These are phyloP conservation scores for Microplitis mediator DNA, from an alignment of 1,140 invertebrate genomes.

Conservation along the genomic window DNA sequence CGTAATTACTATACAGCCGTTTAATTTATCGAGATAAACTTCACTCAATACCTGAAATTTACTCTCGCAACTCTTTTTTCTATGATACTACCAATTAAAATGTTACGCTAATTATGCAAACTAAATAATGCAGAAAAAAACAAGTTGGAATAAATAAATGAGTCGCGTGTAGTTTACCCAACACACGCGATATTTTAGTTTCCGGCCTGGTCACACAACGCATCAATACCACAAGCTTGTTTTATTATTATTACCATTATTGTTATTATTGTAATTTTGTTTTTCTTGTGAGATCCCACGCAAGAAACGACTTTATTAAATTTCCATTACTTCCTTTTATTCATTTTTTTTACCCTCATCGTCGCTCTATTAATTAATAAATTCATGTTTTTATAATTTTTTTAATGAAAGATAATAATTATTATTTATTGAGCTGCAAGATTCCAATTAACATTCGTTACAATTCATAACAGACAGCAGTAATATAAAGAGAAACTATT, in stretches of 20 bases:
- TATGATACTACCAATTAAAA: conserved; percentile 26
- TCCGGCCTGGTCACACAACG: conserved; percentile 2
- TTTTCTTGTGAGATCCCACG: neutral
- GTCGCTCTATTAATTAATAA: too few relatives aligned
- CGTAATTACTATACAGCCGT: too few relatives aligned
- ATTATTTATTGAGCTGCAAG: too few relatives aligned
- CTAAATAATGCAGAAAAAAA: conserved; percentile 14
- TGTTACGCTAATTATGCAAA: conserved; percentile 34
- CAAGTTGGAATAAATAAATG: neutral
- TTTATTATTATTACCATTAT: neutral
- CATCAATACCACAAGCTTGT: neutral
- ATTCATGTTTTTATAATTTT: too few relatives aligned
- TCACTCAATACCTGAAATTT: neutral
- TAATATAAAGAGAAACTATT: too few relatives aligned
- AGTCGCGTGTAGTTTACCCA: conserved; percentile 6
- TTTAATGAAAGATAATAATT: too few relatives aligned
- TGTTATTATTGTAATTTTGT: neutral
- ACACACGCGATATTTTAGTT: conserved; percentile 9
- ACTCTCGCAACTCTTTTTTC: neutral
- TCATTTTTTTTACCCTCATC: too few relatives aligned
- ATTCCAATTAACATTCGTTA: too few relatives aligned
- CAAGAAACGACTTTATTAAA: too few relatives aligned
- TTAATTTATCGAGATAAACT: neutral
- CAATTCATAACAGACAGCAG: too few relatives aligned
- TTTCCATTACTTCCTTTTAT: too few relatives aligned